Conservation (phyloP, 2,797 vertebrate species). For the Mormyrops boulengeri region DNA sequence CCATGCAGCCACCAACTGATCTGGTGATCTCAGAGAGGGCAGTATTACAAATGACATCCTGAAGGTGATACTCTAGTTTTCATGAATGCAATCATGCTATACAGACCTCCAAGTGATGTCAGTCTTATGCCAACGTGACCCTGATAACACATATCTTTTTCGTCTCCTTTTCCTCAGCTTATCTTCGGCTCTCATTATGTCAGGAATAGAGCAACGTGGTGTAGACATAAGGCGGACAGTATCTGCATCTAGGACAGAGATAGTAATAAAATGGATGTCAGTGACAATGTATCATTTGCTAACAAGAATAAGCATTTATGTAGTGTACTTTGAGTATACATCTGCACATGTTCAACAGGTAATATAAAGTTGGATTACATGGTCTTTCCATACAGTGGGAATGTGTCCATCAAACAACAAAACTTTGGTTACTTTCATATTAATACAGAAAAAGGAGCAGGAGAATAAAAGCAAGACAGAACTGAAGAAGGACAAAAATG, state of each 20-base stretch:
- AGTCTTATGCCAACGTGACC: constrained; percentile 65
- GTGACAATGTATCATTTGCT: background rate
- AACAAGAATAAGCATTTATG: background rate
- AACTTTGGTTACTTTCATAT: background rate
- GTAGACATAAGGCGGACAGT: constrained; percentile 53
- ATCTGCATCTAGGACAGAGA: constrained; percentile 4
- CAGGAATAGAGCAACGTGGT: constrained; percentile 81
- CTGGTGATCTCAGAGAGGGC: background rate
- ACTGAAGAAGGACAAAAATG: background rate
- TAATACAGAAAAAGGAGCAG: background rate
- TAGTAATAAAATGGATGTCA: background rate
- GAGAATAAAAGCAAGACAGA: background rate
- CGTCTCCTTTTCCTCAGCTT: constrained; percentile 57
- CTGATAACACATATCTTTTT: constrained; percentile 67
- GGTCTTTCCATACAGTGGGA: background rate
- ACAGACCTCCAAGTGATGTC: constrained; percentile 60
- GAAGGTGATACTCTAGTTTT: background rate
- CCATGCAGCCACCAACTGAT: background rate
- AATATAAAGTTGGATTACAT: background rate
- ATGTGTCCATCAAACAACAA: background rate
- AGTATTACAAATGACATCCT: background rate
- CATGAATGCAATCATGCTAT: background rate
- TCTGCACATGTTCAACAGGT: background rate
- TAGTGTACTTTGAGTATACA: background rate
- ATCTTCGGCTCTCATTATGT: constrained; percentile 66